Conservation (phyloP, 2,797 vertebrate species). For the Lates japonicus region DNA sequence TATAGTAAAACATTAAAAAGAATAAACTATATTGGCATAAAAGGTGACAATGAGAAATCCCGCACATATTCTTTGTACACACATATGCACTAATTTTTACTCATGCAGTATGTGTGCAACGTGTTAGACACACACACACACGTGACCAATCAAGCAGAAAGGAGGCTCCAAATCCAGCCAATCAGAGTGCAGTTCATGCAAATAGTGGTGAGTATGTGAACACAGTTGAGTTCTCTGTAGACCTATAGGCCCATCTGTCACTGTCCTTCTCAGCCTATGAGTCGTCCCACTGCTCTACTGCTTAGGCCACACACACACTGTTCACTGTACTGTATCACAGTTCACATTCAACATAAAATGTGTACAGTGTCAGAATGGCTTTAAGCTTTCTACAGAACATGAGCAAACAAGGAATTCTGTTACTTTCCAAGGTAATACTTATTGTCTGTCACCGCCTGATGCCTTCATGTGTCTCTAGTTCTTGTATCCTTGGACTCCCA, state of each 20-base stretch:
- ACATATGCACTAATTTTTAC: background rate
- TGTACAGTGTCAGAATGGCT: background rate
- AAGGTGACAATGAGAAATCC: too few species aligned
- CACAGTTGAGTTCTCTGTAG: conserved; percentile 26
- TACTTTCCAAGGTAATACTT: too few species aligned
- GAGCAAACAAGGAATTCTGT: background rate
- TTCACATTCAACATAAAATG: background rate
- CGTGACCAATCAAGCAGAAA: conserved; percentile 23
- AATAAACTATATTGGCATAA: too few species aligned
- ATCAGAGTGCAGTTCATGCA: conserved; percentile 26
- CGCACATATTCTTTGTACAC: background rate
- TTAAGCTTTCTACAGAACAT: too few species aligned
- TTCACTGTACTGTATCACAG: background rate
- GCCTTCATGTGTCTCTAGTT: too few species aligned
- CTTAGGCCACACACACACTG: background rate
- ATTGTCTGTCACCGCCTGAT: too few species aligned
- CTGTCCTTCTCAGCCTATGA: conserved; percentile 15
- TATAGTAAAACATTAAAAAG: too few species aligned
- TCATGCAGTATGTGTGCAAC: background rate
- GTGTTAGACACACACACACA: background rate
- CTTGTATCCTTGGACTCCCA: too few species aligned
- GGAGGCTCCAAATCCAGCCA: conserved; percentile 40
- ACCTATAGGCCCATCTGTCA: conserved; percentile 54
- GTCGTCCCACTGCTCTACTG: conserved; percentile 3
- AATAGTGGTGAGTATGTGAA: conserved; percentile 19